phyloP scores from a whole-genome alignment of 2,888 invertebrate genomes.

The Himalopsyche kuldschensis region DNA sequence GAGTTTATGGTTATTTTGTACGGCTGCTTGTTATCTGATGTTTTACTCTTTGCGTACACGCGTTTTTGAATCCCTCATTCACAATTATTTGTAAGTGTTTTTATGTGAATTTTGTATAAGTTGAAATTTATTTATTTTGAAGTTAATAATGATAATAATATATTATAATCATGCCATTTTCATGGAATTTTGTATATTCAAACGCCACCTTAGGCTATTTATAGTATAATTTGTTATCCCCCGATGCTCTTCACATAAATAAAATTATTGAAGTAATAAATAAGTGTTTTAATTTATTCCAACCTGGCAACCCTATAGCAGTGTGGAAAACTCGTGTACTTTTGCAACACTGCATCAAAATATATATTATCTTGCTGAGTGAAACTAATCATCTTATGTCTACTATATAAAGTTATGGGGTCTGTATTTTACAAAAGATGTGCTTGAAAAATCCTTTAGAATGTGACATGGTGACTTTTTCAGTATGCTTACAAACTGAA shows the following conservation, averaged over 20 bases:
- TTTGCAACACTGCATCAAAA: no score
- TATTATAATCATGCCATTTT: constrained; percentile 1
- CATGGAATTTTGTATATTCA: neutral
- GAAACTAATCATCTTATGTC: no score
- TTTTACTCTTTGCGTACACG: neutral
- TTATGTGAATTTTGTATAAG: constrained; percentile 1
- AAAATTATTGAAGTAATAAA: neutral
- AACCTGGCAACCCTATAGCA: neutral
- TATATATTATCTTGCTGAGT: no score
- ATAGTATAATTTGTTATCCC: neutral
- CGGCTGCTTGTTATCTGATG: neutral
- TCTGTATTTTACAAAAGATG: no score
- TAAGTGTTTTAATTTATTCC: neutral
- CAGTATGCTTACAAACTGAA: no score
- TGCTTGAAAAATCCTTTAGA: no score
- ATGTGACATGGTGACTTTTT: no score
- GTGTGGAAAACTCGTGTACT: no score
- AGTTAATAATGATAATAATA: neutral
- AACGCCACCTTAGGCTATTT: neutral
- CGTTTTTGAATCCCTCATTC: neutral
- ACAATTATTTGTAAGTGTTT: neutral
- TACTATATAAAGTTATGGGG: no score
- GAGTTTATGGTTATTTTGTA: neutral
- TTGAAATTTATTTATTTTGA: neutral
- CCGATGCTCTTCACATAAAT: neutral